Evolutionary conservation across 1,140 invertebrate genomes (phyloP).

Genomic region (Odontomachus brunneus): DNA sequence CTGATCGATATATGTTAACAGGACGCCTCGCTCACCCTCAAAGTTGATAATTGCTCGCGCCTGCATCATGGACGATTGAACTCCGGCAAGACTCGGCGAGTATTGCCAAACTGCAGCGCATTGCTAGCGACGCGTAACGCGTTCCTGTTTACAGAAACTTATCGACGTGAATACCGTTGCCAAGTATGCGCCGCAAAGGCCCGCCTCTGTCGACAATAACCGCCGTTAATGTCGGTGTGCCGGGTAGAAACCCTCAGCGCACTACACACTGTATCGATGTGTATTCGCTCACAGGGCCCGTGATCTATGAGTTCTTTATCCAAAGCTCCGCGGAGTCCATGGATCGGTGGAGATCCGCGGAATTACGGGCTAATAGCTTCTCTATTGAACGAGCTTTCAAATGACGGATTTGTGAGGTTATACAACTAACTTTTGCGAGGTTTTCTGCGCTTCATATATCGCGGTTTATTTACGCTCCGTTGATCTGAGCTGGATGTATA

Average conservation of each 20-base stretch:
- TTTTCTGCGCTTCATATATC: not conserved
- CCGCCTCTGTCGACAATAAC: constrained; percentile 28
- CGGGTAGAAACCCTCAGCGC: constrained; percentile 29
- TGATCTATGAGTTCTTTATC: constrained; percentile 40
- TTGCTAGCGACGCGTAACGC: constrained; percentile 68
- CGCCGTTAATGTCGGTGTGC: constrained; percentile 54
- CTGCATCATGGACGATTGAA: constrained; percentile 47
- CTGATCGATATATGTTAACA: not conserved
- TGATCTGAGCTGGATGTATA: no score
- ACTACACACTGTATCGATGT: not conserved
- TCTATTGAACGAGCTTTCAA: constrained; percentile 10
- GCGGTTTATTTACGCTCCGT: not conserved
- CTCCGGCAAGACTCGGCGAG: constrained; percentile 25
- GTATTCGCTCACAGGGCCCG: constrained; percentile 14
- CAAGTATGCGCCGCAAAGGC: constrained; percentile 59
- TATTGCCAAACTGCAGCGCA: constrained; percentile 66
- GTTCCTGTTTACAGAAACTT: constrained; percentile 71
- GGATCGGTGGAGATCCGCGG: not conserved
- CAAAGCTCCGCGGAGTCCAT: constrained; percentile 17
- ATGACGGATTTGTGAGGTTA: not conserved
- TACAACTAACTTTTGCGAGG: not conserved
- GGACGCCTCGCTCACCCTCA: not conserved
- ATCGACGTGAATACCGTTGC: constrained; percentile 64
- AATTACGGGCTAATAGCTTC: constrained; percentile 37
- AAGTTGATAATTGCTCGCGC: constrained; percentile 59